Evolutionary conservation across 2,113 vertebrate genomes (phyloP).

Genomic region (Copsychus sechellarum): DNA sequence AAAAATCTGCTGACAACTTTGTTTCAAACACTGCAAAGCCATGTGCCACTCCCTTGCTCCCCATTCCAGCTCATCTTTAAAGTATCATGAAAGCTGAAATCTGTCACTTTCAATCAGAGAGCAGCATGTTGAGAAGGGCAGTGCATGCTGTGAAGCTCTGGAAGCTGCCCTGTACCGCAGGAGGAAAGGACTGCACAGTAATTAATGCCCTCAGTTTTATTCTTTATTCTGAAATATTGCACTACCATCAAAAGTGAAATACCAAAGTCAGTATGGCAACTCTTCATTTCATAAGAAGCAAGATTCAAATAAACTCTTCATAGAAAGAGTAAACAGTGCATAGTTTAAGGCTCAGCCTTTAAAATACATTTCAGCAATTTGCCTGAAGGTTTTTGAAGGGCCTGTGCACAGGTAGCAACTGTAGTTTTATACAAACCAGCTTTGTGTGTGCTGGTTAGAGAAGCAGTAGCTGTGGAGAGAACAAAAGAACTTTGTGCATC

Average conservation of each 20-base stretch:
- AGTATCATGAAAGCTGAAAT: background rate
- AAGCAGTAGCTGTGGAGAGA: background rate
- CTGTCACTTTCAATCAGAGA: background rate
- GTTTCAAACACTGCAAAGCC: background rate
- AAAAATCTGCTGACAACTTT: conserved; percentile 21
- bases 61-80: background rate
- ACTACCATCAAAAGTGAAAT: background rate
- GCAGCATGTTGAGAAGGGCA: background rate
- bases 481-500: background rate
- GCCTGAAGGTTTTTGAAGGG: background rate
- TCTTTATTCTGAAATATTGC: background rate
- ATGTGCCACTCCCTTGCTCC: background rate
- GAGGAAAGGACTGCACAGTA: background rate
- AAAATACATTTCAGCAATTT: background rate
- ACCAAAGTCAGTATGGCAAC: background rate
- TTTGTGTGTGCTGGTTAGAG: background rate
- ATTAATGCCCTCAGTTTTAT: background rate
- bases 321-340: background rate
- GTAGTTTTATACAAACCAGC: background rate
- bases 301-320: background rate
- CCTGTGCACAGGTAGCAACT: background rate
- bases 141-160: background rate
- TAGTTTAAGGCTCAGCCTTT: background rate
- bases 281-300: background rate
- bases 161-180: background rate